Evolutionary conservation across 2,888 invertebrate genomes (phyloP).

Genomic region (Tridacna crocea): DNA sequence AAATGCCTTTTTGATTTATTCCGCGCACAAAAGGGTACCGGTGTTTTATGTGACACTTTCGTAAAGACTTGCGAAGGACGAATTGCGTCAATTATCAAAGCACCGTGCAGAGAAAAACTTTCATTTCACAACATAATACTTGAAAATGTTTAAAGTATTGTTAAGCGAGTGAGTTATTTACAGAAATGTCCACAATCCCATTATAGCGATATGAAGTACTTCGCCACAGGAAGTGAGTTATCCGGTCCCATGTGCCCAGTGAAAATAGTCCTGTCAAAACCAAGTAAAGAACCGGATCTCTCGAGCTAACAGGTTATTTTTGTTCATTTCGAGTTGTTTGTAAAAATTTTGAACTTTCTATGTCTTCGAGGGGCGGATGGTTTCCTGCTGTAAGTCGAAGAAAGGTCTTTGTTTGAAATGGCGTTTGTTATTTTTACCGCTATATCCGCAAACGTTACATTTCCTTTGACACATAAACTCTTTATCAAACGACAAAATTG

Average conservation of each 20-base stretch:
- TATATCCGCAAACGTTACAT: too few species aligned
- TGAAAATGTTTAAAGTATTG: constrained; percentile 21
- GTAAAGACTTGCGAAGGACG: not conserved
- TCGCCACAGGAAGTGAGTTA: constrained; percentile 38
- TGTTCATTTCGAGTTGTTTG: constrained; percentile 7
- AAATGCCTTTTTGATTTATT: too few species aligned
- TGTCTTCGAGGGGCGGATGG: not conserved
- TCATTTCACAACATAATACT: constrained; percentile 14
- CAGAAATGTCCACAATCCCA: constrained; percentile 29
- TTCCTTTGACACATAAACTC: too few species aligned
- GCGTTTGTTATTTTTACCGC: too few species aligned
- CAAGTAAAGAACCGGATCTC: constrained; percentile 21
- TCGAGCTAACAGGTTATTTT: constrained; percentile 2
- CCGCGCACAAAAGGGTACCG: not conserved
- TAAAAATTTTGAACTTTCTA: constrained; percentile 2
- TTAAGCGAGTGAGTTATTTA: constrained; percentile 25
- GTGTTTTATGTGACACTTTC: constrained; percentile 1
- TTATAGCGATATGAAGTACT: constrained; percentile 23
- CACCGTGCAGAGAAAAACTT: not conserved
- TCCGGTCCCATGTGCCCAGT: constrained; percentile 29
- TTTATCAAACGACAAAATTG: too few species aligned
- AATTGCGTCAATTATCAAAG: not conserved
- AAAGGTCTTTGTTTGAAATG: too few species aligned
- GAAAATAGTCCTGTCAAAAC: constrained; percentile 40
- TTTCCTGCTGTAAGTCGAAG: too few species aligned